Evolutionary conservation across 2,888 invertebrate genomes (phyloP).

Genomic region (Chloroclystis v-ata): DNA sequence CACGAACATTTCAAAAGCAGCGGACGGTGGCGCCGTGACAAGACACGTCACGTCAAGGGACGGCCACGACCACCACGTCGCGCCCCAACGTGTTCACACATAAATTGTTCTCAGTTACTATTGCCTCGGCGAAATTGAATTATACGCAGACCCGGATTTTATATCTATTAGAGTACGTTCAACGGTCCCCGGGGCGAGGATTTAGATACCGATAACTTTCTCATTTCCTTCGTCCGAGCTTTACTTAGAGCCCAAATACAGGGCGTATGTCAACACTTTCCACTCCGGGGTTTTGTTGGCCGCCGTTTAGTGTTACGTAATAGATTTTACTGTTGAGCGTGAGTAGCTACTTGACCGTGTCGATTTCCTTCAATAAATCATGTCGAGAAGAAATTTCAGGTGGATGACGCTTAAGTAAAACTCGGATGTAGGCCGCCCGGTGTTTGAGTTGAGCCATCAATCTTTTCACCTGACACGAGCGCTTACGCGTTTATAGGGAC

Average conservation of each 20-base stretch:
- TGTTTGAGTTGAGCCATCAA: constrained; percentile 55
- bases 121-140: constrained; percentile 64
- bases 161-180: constrained; percentile 71
- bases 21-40: constrained; percentile 12
- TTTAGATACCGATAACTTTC: constrained; percentile 74
- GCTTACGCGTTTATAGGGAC: constrained; percentile 45
- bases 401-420: constrained; percentile 33
- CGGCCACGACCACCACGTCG: constrained; percentile 18
- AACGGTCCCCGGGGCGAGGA: constrained; percentile 62
- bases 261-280: constrained; percentile 2
- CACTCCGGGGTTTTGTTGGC: constrained; percentile 1
- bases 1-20: constrained; percentile 10
- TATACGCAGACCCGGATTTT: constrained; percentile 69
- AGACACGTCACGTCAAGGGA: constrained; percentile 14
- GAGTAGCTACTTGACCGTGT: constrained; percentile 1
- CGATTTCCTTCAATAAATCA: constrained; percentile 3
- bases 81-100: constrained; percentile 48
- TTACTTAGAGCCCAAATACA: constrained; percentile 47
- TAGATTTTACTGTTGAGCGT: not conserved
- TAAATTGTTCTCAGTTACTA: constrained; percentile 50
- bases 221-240: constrained; percentile 67
- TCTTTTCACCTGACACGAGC: constrained; percentile 52
- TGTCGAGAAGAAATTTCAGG: constrained; percentile 1
- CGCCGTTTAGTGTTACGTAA: constrained; percentile 1
- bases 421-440: constrained; percentile 42